phyloP scores from a whole-genome alignment of 2,888 invertebrate genomes.

The Meliscaeva auricollis region DNA sequence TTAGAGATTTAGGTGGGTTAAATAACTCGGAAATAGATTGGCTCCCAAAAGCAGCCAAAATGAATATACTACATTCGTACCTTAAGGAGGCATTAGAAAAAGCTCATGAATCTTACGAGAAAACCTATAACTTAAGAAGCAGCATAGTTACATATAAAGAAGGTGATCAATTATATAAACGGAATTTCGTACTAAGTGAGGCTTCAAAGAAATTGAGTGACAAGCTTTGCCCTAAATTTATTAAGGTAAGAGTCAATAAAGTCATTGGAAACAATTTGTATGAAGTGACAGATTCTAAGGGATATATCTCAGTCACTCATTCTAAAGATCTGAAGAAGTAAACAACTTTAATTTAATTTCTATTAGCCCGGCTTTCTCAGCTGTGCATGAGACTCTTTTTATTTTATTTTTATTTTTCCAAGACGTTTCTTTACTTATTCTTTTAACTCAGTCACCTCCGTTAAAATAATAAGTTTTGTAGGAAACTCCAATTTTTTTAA shows the following conservation, averaged over 20 bases:
- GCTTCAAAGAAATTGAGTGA: neutral
- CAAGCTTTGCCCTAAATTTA: neutral
- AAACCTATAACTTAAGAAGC: neutral
- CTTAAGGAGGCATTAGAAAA: neutral
- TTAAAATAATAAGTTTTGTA: conserved; percentile 9
- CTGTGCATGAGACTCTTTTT: conserved; percentile 3
- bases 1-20: neutral
- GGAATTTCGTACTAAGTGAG: neutral
- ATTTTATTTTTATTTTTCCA: neutral
- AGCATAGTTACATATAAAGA: neutral
- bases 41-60: neutral
- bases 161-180: neutral
- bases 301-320: neutral
- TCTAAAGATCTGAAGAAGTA: neutral
- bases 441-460: neutral
- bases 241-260: neutral
- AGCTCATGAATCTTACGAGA: neutral
- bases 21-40: neutral
- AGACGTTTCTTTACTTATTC: neutral
- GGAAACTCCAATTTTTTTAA: neutral
- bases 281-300: neutral
- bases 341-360: neutral
- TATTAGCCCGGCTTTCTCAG: neutral
- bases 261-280: neutral
- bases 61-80: neutral